Conservation (phyloP, 2,888 invertebrate species). For the Formica aserva region DNA sequence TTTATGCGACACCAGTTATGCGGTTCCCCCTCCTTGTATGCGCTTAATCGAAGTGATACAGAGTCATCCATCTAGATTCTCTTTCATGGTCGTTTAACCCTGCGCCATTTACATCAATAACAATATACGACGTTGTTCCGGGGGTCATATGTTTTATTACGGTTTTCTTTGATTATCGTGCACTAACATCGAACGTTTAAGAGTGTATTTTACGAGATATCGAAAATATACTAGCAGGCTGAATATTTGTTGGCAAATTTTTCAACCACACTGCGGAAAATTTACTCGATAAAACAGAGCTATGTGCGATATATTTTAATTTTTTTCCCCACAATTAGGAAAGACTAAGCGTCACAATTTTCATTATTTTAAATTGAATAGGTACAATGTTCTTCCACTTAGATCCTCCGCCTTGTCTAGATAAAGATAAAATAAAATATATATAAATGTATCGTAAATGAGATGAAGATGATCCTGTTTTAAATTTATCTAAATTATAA, state of each 20-base stretch:
- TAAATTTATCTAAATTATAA: background rate
- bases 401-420: no score
- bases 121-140: constrained; percentile 34
- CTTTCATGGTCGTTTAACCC: constrained; percentile 58
- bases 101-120: constrained; percentile 50
- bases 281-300: background rate
- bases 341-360: background rate
- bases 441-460: no score
- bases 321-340: background rate
- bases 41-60: constrained; percentile 59
- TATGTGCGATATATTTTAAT: no score
- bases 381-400: no score
- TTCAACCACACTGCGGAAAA: background rate
- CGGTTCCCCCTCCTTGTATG: background rate
- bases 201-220: background rate
- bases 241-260: background rate
- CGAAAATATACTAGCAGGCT: background rate
- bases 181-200: no score
- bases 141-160: background rate
- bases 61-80: constrained; percentile 47
- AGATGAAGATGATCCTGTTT: background rate
- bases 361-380: background rate
- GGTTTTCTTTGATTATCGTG: background rate
- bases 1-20: constrained; percentile 27
- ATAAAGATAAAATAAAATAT: background rate